Base-by-base conservation (phyloP, 2,888 invertebrate genomes). In the Nezara viridula region DNA sequence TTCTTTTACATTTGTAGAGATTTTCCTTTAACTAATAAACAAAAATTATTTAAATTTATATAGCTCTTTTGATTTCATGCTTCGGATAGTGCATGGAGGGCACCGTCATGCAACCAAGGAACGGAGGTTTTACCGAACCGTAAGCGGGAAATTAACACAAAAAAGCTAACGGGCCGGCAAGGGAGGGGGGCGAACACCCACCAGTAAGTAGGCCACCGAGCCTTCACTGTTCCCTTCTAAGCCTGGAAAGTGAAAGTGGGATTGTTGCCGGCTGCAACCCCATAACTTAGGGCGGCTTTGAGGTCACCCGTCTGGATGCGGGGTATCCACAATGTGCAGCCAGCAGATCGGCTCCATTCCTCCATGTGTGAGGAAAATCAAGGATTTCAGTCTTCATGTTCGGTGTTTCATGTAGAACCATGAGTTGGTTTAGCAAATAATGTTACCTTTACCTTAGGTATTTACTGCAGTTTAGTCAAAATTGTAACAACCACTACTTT, bases 191-290 rank as follows among this genome's bases (percentile, higher is more conserved):
- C 37, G 66, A 14, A 37, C 37, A 37, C 24, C 81, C 24, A 47
- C 40, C n/a, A 1, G n/a, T 44, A 81, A 81, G 81, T 81, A 81
- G 81, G 81, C n/a, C 77, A 77, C 40, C 44, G 40, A 9, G 24
- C 77, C 9, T 73, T 81, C 81, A 40, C 81, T 81, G 81, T n/a
- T 40, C 32, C 81, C 81, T 81, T 24, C 81, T n/a, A 44, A 44
- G 44, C 44, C 44, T 44, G 81, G 81, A 81, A 81, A 47, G 81
- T 81, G 81, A 81, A 81, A 81, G 81, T 44, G 37, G 7, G 37
- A 37, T 73, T 73, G 66, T 73, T 73, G 37, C 66, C 7, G 16
- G 6, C 19, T 73, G 32, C 66, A 73, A 73, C 66, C 66, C 66
- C 66, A 73, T 73, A 73, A 73, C 66, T 73, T 73, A 73, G 37